These are phyloP conservation scores for Pycnonotus jocosus DNA, from an alignment of 2,113 vertebrate species.

Conservation along the genomic window DNA sequence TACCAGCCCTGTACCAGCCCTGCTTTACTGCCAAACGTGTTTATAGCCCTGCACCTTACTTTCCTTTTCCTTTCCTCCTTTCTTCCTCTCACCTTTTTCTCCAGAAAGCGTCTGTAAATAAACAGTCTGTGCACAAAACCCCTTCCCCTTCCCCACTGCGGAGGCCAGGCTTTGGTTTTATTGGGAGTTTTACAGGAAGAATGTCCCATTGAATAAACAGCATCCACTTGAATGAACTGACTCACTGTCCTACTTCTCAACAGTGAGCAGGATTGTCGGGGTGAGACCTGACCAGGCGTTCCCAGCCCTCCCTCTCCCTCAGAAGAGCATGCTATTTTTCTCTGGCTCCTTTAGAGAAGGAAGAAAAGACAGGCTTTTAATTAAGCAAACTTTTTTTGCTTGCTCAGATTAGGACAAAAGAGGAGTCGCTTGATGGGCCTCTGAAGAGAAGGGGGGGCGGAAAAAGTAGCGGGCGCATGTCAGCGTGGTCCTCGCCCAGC, in stretches of 20 bases:
- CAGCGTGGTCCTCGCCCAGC: conserved; percentile 25
- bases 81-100: conserved; percentile 34
- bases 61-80: conserved; percentile 32
- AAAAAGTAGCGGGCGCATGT: neutral
- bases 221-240: conserved; percentile 61
- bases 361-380: conserved; percentile 64
- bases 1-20: neutral
- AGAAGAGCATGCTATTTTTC: conserved; percentile 36
- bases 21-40: neutral
- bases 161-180: conserved; percentile 10
- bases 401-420: conserved; percentile 59
- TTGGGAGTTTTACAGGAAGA: conserved; percentile 49
- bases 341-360: neutral
- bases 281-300: conserved; percentile 36
- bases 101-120: conserved; percentile 1
- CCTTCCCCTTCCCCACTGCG: neutral
- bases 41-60: conserved; percentile 33
- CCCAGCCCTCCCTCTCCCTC: conserved; percentile 55
- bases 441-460: neutral
- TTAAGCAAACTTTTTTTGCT: conserved; percentile 64
- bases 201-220: conserved; percentile 55
- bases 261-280: conserved; percentile 44
- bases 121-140: conserved; percentile 29
- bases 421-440: conserved; percentile 35
- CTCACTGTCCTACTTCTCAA: conserved; percentile 47